Evolutionary conservation across 2,888 invertebrate genomes (phyloP), one percentile per base, ranked within the genome.

Genomic region (Cosmia trapezina): DNA sequence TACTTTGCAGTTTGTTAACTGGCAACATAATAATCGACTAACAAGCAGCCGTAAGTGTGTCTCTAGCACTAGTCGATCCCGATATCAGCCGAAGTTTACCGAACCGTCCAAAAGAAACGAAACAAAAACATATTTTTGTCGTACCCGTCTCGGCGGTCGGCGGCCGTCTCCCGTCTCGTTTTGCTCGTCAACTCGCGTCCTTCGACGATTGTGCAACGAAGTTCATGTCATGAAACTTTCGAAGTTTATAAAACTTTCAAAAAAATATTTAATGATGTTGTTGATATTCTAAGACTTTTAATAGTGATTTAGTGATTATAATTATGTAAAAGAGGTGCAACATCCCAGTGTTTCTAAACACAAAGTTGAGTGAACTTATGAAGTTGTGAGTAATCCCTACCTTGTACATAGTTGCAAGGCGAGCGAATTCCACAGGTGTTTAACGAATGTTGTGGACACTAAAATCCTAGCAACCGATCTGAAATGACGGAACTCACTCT

Each of bases 341-440:
- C 86, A 86, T 86, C 87, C 85, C 74, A 86, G 84, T 88, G 87
- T 87, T 88, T 87, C 86, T 85, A 83, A 83, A 64, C 49, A 88
- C 86, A 92, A 94, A 95, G 95, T 95, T 95, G 93, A 95, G 94
- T 96, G 95, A 95, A 95, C 95, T 94, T 94, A 87, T 88, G 85
- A 88, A 89, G 88, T 87, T 86, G 86, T 83, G 86, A 86, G 87
- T 89, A 87, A 89, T 88, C 81, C 77, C 82, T 89, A 88, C 89
- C 87, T 90, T 91, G 89, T 87, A 87, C 86, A 76, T 90, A 90
- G 89, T 89, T 92, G 89, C 89, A 89, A 91, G 89, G 89, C 86
- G 82, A 91, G 89, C 88, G 86, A 93, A 93, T 94, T 93, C 94
- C 92, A 95, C 95, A 94, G 94, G 95, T 95, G 94, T 91, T 79